Conservation (phyloP, 2,797 vertebrate genomes). For the Adrianichthys oophorus region DNA sequence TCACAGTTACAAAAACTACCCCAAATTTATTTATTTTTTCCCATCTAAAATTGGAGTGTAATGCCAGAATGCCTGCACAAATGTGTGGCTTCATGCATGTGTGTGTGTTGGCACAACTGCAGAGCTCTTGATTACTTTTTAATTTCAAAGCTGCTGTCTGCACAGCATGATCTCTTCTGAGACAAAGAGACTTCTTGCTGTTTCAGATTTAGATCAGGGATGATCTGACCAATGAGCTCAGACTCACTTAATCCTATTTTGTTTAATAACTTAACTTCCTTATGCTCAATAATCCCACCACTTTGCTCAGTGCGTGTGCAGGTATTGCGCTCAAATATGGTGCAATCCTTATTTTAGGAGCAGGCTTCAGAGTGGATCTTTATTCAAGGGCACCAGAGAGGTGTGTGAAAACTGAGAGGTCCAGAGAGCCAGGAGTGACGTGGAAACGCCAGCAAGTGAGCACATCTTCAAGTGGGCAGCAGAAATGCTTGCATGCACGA, state of each 20-base stretch:
- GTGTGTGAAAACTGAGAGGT: conserved; percentile 53
- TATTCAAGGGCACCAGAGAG: conserved; percentile 38
- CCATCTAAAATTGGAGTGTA: too few relatives aligned
- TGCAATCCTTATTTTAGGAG: background rate
- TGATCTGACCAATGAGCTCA: conserved; percentile 14
- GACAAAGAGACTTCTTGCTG: conserved; percentile 24
- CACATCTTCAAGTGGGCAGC: conserved; percentile 38
- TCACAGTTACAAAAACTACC: background rate
- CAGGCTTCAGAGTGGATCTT: conserved; percentile 15
- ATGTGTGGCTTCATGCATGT: too few relatives aligned
- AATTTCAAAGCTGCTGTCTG: background rate
- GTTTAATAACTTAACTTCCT: background rate
- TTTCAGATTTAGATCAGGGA: conserved; percentile 19
- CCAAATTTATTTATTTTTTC: background rate
- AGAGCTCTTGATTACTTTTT: conserved; percentile 1
- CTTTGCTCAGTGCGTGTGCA: background rate
- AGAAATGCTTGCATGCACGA: conserved; percentile 58
- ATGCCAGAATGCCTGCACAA: too few relatives aligned
- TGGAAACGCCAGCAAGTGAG: conserved; percentile 58
- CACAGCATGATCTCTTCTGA: conserved; percentile 14
- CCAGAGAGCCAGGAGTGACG: conserved; percentile 31
- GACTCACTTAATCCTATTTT: conserved; percentile 9
- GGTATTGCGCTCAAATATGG: too few relatives aligned
- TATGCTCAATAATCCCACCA: background rate
- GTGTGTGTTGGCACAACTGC: background rate